Conservation (phyloP, 2,797 vertebrate species). For the Phalanger gymnotis region DNA sequence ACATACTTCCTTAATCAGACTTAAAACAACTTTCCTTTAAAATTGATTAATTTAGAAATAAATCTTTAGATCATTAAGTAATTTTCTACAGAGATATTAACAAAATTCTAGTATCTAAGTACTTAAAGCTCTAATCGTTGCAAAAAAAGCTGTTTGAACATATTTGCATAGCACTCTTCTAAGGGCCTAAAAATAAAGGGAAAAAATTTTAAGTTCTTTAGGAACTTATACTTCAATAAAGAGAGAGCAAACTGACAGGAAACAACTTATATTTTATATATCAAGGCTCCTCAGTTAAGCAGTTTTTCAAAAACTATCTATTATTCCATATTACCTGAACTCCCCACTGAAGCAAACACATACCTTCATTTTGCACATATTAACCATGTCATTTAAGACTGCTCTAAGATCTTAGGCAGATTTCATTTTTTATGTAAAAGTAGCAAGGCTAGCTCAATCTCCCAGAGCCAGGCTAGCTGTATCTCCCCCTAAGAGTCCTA, state of each 20-base stretch:
- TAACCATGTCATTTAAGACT: conserved; percentile 41
- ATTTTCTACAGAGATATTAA: not conserved
- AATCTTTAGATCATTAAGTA: not conserved
- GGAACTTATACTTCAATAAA: not conserved
- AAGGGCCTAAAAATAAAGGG: not conserved
- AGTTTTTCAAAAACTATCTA: not conserved
- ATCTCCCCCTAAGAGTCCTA: not conserved
- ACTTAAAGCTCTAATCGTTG: not conserved
- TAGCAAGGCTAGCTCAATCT: not conserved
- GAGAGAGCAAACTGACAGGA: not conserved
- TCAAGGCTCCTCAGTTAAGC: not conserved
- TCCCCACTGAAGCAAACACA: conserved; percentile 40
- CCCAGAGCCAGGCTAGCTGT: not conserved
- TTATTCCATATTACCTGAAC: conserved; percentile 21
- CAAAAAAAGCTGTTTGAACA: not conserved
- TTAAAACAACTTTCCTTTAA: not conserved
- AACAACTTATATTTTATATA: not conserved
- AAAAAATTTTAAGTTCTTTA: not conserved
- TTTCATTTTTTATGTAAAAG: conserved; percentile 49
- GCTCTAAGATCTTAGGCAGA: conserved; percentile 27
- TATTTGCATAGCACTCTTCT: not conserved
- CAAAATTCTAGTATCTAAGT: not conserved
- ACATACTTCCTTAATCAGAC: not conserved
- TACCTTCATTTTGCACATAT: conserved; percentile 16
- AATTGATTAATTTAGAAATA: not conserved